Conservation (phyloP, 92 coral and sea anemone genomes). For the Anthopleura xanthogrammica region DNA sequence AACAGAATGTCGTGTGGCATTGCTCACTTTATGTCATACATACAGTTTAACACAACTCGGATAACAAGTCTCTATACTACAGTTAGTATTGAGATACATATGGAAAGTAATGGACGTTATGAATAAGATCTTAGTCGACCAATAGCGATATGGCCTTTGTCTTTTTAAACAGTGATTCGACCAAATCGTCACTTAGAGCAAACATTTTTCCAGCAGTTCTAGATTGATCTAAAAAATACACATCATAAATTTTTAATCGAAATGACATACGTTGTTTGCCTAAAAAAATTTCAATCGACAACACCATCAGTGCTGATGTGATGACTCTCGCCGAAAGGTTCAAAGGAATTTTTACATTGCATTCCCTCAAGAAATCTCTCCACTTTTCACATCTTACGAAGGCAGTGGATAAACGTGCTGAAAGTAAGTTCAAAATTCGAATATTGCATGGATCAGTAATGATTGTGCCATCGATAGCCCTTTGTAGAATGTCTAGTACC, state of each 20-base stretch:
- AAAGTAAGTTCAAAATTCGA: neutral
- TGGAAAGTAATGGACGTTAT: too few relatives aligned
- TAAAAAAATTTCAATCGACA: neutral
- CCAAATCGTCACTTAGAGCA: too few relatives aligned
- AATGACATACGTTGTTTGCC: neutral
- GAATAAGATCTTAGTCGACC: too few relatives aligned
- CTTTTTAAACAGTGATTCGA: too few relatives aligned
- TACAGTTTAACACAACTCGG: too few relatives aligned
- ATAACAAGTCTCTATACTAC: too few relatives aligned
- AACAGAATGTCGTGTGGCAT: neutral
- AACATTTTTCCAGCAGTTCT: neutral
- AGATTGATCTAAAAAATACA: neutral
- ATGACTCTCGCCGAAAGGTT: neutral
- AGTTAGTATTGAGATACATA: too few relatives aligned
- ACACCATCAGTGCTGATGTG: neutral
- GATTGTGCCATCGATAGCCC: too few relatives aligned
- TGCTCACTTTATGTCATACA: neutral
- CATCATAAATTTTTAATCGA: neutral
- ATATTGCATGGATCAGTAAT: too few relatives aligned
- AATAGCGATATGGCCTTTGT: too few relatives aligned
- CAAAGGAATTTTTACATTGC: neutral
- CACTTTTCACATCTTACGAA: neutral
- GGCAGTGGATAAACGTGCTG: neutral
- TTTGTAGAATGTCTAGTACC: too few relatives aligned
- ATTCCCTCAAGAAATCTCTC: constrained; percentile 7